These are phyloP conservation scores for Psilopsiagon aurifrons DNA, from an alignment of 2,113 vertebrate species.

Conservation along the genomic window DNA sequence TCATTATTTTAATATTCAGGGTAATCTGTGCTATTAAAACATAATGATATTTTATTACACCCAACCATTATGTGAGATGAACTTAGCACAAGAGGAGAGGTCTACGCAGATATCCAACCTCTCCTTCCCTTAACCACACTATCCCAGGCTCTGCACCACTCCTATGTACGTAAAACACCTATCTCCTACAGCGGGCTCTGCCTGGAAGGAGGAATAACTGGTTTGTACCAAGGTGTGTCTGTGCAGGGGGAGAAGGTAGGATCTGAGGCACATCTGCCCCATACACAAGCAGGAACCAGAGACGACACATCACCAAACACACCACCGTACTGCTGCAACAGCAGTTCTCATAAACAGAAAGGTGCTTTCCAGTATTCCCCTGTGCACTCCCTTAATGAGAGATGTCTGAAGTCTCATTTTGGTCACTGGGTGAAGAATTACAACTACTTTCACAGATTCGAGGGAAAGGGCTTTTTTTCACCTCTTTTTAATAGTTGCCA, in stretches of 20 bases:
- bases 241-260: background rate
- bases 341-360: background rate
- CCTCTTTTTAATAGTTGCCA: background rate
- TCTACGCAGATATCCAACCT: background rate
- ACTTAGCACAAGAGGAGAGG: background rate
- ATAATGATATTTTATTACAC: background rate
- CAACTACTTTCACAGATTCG: background rate
- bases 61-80: background rate
- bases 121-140: background rate
- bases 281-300: background rate
- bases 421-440: background rate
- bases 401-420: background rate
- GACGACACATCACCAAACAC: rapidly evolving
- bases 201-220: background rate
- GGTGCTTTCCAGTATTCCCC: background rate
- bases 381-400: background rate
- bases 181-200: background rate
- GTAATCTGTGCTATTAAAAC: background rate
- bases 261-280: background rate
- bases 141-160: background rate
- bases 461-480: background rate
- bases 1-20: background rate
- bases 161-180: background rate
- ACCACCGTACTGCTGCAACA: rapidly evolving
- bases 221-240: background rate